A percentile compares a stretch with the other conserved stretches of the same genome.
Evolutionary conservation across 2,888 invertebrate species (phyloP).

Genomic region (Heteromyza rotundicornis): DNA sequence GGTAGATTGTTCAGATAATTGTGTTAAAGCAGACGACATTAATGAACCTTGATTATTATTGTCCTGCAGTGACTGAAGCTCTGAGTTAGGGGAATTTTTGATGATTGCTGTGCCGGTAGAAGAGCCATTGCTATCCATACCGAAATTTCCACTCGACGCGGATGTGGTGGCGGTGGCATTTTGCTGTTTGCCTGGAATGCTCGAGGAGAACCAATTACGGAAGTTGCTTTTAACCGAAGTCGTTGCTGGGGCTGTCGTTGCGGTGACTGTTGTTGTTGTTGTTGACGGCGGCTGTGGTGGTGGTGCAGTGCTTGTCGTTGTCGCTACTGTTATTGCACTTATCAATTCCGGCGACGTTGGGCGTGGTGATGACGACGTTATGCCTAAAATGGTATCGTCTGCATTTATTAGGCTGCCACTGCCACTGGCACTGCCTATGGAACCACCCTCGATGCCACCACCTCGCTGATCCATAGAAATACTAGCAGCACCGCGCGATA

Average conservation of each 20-base stretch:
- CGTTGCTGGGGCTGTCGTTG: conserved; percentile 23
- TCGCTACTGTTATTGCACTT: conserved; percentile 27
- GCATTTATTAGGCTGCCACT: conserved; percentile 48
- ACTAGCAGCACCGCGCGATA: conserved; percentile 36
- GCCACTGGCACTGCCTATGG: conserved; percentile 46
- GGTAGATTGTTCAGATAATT: conserved; percentile 5
- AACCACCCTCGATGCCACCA: conserved; percentile 25
- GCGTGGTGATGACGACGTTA: conserved; percentile 41
- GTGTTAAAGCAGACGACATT: conserved; percentile 48
- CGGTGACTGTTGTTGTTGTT: conserved; percentile 24
- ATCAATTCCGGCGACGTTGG: conserved; percentile 51
- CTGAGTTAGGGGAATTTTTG: conserved; percentile 55
- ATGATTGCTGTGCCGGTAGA: conserved; percentile 45
- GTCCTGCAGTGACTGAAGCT: conserved; percentile 51
- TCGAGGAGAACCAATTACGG: conserved; percentile 52
- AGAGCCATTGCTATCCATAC: conserved; percentile 52
- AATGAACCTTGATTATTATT: conserved; percentile 61
- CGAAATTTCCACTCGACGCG: conserved; percentile 47
- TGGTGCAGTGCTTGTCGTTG: conserved; percentile 9
- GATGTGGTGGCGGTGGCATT: neutral
- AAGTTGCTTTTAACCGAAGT: conserved; percentile 48
- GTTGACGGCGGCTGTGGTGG: conserved; percentile 5
- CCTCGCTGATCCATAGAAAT: conserved; percentile 47
- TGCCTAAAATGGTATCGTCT: conserved; percentile 44
- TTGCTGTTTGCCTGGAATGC: conserved; percentile 37